A percentile compares a stretch with the other conserved stretches of the same genome.
These are phyloP conservation scores for Apis cerana DNA, from an alignment of 1,140 invertebrate genomes.

Conservation along the genomic window DNA sequence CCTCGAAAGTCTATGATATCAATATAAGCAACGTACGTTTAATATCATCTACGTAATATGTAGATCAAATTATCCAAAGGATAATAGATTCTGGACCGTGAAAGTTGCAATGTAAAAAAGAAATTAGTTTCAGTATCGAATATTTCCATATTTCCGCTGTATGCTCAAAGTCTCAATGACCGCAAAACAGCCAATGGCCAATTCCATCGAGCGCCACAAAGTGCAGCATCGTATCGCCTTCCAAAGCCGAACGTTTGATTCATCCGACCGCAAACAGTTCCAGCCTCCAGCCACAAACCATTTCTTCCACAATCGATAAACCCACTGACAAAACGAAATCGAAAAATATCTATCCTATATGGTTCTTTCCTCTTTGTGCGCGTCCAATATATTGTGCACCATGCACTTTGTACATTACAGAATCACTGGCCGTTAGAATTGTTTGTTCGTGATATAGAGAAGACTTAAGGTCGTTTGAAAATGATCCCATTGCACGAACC, in stretches of 20 bases:
- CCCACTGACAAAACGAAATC: slow-evolving; percentile 8
- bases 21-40: no score
- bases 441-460: not conserved
- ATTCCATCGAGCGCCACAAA: slow-evolving; percentile 6
- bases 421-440: not conserved
- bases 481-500: not conserved
- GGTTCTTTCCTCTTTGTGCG: not conserved
- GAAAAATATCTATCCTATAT: not conserved
- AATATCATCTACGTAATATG: no score
- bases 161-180: slow-evolving; percentile 10
- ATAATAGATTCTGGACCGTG: not conserved
- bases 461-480: not conserved
- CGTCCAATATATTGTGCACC: no score
- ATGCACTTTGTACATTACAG: not conserved
- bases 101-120: no score
- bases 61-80: not conserved
- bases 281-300: slow-evolving; percentile 18
- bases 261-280: slow-evolving; percentile 40
- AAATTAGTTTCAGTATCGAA: no score
- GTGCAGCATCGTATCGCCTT: slow-evolving; percentile 15
- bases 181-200: not conserved
- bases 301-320: slow-evolving; percentile 33
- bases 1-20: no score
- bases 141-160: not conserved
- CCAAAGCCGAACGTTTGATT: slow-evolving; percentile 10